phyloP scores from a whole-genome alignment of 2,888 invertebrate species.

The Cerastis leucographa region DNA sequence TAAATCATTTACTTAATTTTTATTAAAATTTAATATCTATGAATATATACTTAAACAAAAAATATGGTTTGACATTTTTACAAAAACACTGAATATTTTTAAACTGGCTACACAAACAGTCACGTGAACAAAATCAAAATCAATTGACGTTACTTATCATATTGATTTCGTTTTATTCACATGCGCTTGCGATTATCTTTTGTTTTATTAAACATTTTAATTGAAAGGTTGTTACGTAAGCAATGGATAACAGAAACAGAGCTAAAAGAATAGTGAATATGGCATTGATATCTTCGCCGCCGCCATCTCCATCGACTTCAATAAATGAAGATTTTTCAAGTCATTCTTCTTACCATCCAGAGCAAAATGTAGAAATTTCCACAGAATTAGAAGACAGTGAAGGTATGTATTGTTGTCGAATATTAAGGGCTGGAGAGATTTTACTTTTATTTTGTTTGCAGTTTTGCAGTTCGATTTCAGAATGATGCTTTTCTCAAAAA shows the following conservation, averaged over 20 bases:
- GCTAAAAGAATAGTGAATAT: slow-evolving; percentile 47
- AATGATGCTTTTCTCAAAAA: too few relatives aligned
- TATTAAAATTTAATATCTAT: too few relatives aligned
- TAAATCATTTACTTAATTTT: too few relatives aligned
- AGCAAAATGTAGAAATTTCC: slow-evolving; percentile 51
- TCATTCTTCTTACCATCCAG: slow-evolving; percentile 54
- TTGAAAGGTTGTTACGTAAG: background rate
- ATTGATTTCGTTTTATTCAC: too few relatives aligned
- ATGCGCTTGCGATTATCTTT: slow-evolving; percentile 22
- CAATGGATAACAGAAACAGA: slow-evolving; percentile 40
- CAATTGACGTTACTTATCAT: too few relatives aligned
- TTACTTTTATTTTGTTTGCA: slow-evolving; percentile 7
- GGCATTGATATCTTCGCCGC: slow-evolving; percentile 45
- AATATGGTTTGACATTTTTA: too few relatives aligned
- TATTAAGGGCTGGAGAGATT: slow-evolving; percentile 8
- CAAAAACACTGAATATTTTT: too few relatives aligned
- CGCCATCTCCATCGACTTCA: slow-evolving; percentile 44
- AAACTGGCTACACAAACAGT: too few relatives aligned
- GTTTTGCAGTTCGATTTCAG: background rate
- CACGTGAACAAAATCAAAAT: too few relatives aligned
- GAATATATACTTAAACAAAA: too few relatives aligned
- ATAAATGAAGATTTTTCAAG: slow-evolving; percentile 52
- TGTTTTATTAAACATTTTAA: too few relatives aligned
- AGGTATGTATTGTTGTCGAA: slow-evolving; percentile 43
- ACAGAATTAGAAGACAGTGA: slow-evolving; percentile 46